Evolutionary conservation across 2,888 invertebrate genomes (phyloP).

Genomic region (Aphodius sticticus): DNA sequence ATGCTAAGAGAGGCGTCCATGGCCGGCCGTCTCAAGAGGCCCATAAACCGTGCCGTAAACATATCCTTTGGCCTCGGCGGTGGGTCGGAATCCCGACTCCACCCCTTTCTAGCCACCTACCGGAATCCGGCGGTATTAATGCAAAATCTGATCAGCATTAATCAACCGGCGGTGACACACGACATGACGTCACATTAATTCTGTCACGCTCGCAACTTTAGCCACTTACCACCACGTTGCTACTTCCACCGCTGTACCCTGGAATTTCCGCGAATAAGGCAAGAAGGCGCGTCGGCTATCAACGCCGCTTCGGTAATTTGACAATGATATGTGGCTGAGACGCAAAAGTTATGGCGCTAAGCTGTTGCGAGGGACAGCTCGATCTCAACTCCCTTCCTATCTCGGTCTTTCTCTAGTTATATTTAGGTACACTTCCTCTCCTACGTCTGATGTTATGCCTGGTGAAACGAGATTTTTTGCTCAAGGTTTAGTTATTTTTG

Average conservation of each 20-base stretch:
- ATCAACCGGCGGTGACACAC: conserved; percentile 55
- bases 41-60: conserved; percentile 4
- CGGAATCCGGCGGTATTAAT: conserved; percentile 28
- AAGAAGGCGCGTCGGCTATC: background rate
- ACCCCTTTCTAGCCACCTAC: background rate
- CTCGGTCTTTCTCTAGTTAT: background rate
- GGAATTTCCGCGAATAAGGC: background rate
- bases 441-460: background rate
- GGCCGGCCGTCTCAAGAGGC: background rate
- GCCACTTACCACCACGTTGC: background rate
- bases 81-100: background rate
- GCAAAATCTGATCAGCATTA: conserved; percentile 51
- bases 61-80: background rate
- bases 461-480: background rate
- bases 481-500: no score
- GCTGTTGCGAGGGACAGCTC: background rate
- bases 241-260: background rate
- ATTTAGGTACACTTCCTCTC: background rate
- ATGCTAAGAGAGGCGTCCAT: background rate
- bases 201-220: conserved; percentile 40
- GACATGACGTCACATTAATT: conserved; percentile 56
- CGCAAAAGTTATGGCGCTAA: conserved; percentile 4
- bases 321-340: conserved; percentile 4
- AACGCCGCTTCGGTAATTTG: background rate
- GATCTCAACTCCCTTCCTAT: background rate